Conservation (phyloP, 2,797 vertebrate species). For the Gila robusta region DNA sequence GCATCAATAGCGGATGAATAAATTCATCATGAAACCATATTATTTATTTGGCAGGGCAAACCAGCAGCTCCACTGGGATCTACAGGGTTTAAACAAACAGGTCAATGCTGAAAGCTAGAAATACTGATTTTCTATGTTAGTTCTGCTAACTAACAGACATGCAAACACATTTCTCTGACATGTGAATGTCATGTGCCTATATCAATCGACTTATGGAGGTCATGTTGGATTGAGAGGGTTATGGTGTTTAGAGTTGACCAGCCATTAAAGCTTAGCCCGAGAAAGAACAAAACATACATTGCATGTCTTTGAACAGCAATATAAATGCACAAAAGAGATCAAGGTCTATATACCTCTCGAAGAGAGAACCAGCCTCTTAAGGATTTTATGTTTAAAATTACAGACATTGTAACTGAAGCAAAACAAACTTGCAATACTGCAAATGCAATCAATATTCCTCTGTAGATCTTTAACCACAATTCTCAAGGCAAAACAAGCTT, state of each 20-base stretch:
- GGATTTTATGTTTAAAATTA: background rate
- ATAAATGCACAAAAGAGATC: background rate
- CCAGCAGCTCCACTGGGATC: background rate
- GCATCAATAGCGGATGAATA: background rate
- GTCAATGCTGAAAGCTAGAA: background rate
- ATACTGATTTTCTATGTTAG: background rate
- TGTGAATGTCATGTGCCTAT: background rate
- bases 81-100: background rate
- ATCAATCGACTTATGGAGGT: background rate
- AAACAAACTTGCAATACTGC: background rate
- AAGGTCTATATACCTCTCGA: background rate
- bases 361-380: background rate
- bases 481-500: background rate
- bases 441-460: background rate
- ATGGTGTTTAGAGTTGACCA: too few species aligned
- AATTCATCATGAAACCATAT: background rate
- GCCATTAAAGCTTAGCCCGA: background rate
- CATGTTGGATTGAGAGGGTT: background rate
- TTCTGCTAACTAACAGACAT: background rate
- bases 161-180: background rate
- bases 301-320: background rate
- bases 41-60: slow-evolving; percentile 8
- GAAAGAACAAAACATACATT: background rate
- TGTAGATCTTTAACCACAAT: background rate
- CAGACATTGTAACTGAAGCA: background rate